Evolutionary conservation across 2,888 invertebrate species (phyloP).

Genomic region (Rosalia funebris): DNA sequence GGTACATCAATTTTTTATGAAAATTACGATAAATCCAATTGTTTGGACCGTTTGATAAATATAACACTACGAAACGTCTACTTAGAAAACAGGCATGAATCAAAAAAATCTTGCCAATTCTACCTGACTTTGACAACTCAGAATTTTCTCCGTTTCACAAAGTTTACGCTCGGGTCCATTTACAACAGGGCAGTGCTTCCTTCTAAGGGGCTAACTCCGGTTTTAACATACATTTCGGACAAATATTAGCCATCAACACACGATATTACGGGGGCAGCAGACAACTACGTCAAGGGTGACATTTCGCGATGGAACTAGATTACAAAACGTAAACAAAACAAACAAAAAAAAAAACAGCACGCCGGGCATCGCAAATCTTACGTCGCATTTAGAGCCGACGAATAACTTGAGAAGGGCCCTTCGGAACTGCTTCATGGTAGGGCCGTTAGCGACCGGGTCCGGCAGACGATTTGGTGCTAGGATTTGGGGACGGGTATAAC

Average conservation of each 20-base stretch:
- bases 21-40: too few species aligned
- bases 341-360: neutral
- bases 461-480: slow-evolving; percentile 11
- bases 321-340: neutral
- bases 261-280: neutral
- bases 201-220: neutral
- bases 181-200: slow-evolving; percentile 19
- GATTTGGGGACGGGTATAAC: slow-evolving; percentile 13
- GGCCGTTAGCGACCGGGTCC: neutral
- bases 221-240: neutral
- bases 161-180: too few species aligned
- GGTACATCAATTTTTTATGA: too few species aligned
- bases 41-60: too few species aligned
- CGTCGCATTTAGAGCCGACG: neutral
- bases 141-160: too few species aligned
- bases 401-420: neutral
- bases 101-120: too few species aligned
- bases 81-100: too few species aligned
- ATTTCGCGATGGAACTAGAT: neutral
- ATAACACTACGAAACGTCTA: too few species aligned
- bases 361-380: neutral
- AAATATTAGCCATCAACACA: neutral
- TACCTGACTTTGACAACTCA: too few species aligned
- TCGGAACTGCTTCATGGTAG: neutral
- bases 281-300: neutral